phyloP scores from a whole-genome alignment of 2,888 invertebrate species.

The Daptonema setosum region DNA sequence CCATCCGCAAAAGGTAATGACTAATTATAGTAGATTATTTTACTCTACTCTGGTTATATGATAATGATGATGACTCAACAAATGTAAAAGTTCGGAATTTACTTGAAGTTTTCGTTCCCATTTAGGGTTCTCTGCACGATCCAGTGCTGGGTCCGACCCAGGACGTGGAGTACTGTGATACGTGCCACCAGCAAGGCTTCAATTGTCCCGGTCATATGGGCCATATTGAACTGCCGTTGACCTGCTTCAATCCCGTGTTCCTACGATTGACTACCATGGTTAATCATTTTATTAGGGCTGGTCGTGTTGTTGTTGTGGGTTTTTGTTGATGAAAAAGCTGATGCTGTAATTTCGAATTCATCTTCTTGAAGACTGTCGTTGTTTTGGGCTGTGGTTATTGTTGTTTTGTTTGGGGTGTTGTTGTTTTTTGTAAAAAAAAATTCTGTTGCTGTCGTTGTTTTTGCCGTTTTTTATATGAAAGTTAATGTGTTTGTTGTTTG shows the following conservation, averaged over 20 bases:
- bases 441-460: too few species aligned
- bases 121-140: constrained; percentile 72
- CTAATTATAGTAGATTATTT: too few species aligned
- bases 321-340: too few species aligned
- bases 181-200: constrained; percentile 16
- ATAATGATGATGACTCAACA: too few species aligned
- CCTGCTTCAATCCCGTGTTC: constrained; percentile 73
- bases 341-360: too few species aligned
- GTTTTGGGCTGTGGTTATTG: too few species aligned
- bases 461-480: background rate
- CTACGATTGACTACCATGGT: constrained; percentile 48
- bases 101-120: too few species aligned
- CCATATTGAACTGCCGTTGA: constrained; percentile 65
- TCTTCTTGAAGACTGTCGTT: background rate
- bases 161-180: constrained; percentile 14
- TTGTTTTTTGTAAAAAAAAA: background rate
- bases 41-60: too few species aligned
- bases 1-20: too few species aligned
- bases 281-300: constrained; percentile 5
- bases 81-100: too few species aligned
- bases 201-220: constrained; percentile 64
- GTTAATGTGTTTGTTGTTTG: background rate
- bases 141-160: constrained; percentile 44
- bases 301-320: background rate
- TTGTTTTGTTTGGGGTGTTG: background rate